These are phyloP conservation scores for Diploscapter pachys DNA, from an alignment of 1,140 invertebrate genomes.

Conservation along the genomic window DNA sequence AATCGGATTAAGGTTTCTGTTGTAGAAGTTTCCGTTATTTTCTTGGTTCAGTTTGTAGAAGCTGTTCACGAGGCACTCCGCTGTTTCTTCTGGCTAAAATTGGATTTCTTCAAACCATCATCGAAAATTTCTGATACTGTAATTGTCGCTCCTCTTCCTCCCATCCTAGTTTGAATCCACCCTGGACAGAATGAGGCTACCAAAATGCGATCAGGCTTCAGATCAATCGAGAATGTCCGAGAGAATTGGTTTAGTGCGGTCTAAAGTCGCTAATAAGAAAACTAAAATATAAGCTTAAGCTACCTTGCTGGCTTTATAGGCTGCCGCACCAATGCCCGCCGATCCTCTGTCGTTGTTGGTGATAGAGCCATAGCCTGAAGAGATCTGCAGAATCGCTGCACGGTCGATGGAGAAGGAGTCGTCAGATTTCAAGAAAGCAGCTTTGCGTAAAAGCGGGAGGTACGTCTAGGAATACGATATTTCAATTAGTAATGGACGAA, in stretches of 20 bases:
- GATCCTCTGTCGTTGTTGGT: slow-evolving; percentile 26
- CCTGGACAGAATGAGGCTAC: slow-evolving; percentile 28
- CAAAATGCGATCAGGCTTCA: slow-evolving; percentile 7
- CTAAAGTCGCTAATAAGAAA: no score
- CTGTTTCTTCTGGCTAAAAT: slow-evolving; percentile 17
- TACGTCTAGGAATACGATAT: slow-evolving; percentile 12
- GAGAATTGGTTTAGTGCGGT: slow-evolving; percentile 17
- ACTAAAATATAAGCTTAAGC: no score
- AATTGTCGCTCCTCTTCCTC: slow-evolving; percentile 26
- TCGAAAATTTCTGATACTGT: neutral
- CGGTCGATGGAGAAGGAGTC: slow-evolving; percentile 15
- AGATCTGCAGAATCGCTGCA: slow-evolving; percentile 35
- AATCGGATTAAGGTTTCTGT: no score
- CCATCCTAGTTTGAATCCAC: slow-evolving; percentile 33
- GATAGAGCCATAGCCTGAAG: slow-evolving; percentile 26
- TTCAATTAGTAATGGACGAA: no score
- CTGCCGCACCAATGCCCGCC: slow-evolving; percentile 3
- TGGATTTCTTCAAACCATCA: no score
- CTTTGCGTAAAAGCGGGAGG: slow-evolving; percentile 22
- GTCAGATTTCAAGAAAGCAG: neutral
- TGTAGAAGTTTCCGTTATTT: slow-evolving; percentile 16
- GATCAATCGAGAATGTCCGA: slow-evolving; percentile 16
- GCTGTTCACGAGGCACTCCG: slow-evolving; percentile 8
- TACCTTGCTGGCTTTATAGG: slow-evolving; percentile 35
- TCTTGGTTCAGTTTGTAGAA: slow-evolving; percentile 8